Evolutionary conservation across 1,140 invertebrate genomes (phyloP), one percentile per base, ranked within the genome.

Genomic region (Bombus sibiricus): DNA sequence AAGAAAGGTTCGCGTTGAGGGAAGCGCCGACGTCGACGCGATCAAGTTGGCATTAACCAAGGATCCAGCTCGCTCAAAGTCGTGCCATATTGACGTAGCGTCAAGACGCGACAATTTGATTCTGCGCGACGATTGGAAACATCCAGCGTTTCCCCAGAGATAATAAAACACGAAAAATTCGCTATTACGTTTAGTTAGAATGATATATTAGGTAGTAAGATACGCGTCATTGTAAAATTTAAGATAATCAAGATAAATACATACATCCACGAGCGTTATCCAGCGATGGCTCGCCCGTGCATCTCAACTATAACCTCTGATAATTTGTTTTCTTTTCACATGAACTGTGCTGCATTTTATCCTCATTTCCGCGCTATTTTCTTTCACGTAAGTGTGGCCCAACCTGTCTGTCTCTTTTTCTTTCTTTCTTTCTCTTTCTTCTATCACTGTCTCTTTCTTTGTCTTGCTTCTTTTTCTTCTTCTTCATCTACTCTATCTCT

Each of bases 291-390:
- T 57, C 69, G 81, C 68, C 78, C 76, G 88, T 90, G 89, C 85
- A 92, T 64, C 92, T 93, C 86, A 91, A 94, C 90, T 94, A 72
- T 93, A 94, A 94, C 92, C 88, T 92, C 88, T 93, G 89, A 93
- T 85, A 85, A 93, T 85, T 85, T 92, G 87, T 93, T 93, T 93
- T 94, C 90, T 94, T 94, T 94, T 93, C 92, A 94, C 94, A 94
- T 92, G 90, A 93, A 94, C 91, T 92, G 91, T 93, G 94, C 94
- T 93, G 93, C 92, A 94, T 94, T 95, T 94, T 94, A 94, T 93
- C 93, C 93, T 95, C 93, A 94, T 95, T 95, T 94, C 94, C 94
- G 94, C 93, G 94, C 93, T 95, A 94, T 94, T 95, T 94, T 94
- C 92, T 94, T 94, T 94, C 94, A 95, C 93, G 94, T 94, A 95